Conservation (phyloP, 2,888 invertebrate genomes). For the Oxyscelio sp. region DNA sequence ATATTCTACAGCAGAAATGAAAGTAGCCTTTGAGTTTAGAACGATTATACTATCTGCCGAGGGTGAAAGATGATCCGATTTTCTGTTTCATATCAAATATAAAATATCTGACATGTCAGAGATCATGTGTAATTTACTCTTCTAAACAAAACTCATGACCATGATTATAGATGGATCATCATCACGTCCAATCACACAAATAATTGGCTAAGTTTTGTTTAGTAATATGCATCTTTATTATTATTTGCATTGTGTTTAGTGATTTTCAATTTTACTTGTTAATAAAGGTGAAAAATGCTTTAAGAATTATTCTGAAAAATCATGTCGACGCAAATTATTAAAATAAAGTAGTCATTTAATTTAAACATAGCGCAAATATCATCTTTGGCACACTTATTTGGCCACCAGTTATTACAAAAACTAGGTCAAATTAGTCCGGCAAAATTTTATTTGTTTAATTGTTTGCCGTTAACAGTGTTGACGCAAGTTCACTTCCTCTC, state of each 20-base stretch:
- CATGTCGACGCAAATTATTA: conserved; percentile 52
- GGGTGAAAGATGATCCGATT: no score
- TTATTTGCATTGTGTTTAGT: conserved; percentile 61
- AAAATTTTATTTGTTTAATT: conserved; percentile 50
- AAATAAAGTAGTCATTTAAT: conserved; percentile 27
- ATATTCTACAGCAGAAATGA: no score
- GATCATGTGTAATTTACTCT: no score
- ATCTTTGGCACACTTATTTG: conserved; percentile 70
- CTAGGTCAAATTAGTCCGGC: conserved; percentile 61
- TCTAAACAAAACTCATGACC: no score
- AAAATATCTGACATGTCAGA: no score
- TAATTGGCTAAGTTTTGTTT: conserved; percentile 10
- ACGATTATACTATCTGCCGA: no score
- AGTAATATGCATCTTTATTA: conserved; percentile 38
- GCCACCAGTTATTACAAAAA: conserved; percentile 58
- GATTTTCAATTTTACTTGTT: conserved; percentile 22
- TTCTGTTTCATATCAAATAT: no score
- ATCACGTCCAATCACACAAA: no score
- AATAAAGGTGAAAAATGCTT: conserved; percentile 12
- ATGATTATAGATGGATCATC: no score
- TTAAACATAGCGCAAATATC: conserved; percentile 63
- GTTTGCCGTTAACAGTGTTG: conserved; percentile 48
- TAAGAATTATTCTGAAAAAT: conserved; percentile 35
- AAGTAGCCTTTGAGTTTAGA: no score
- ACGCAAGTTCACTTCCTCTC: conserved; percentile 32